A percentile compares a stretch with the other conserved stretches of the same genome.
These are phyloP conservation scores for Ciconia boyciana DNA, from an alignment of 2,113 vertebrate genomes.

Conservation along the genomic window DNA sequence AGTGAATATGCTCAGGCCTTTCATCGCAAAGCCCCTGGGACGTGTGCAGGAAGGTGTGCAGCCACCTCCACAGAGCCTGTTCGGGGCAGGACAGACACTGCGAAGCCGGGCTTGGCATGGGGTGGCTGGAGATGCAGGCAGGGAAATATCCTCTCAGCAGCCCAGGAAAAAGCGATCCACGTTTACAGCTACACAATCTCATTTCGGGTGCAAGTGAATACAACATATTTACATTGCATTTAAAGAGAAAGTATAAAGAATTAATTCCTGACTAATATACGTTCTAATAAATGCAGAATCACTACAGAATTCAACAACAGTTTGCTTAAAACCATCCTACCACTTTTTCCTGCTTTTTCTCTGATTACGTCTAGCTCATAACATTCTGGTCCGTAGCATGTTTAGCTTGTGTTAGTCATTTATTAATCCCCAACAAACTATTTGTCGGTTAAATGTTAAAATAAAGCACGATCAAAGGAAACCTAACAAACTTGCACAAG, in stretches of 20 bases:
- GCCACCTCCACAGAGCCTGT: neutral
- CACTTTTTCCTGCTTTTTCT: neutral
- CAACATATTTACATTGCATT: neutral
- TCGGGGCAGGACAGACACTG: neutral
- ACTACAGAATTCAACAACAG: neutral
- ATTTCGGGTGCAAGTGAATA: neutral
- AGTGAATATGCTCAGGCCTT: neutral
- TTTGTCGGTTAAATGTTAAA: constrained; percentile 28
- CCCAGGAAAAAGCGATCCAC: neutral
- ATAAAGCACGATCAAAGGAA: neutral
- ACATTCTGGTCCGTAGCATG: neutral
- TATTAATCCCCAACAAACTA: constrained; percentile 20
- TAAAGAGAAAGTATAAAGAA: neutral
- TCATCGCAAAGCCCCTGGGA: neutral
- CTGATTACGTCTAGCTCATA: neutral
- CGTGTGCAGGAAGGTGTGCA: neutral
- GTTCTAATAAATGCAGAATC: neutral
- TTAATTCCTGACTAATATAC: neutral
- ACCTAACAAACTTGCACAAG: neutral
- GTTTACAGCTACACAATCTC: neutral
- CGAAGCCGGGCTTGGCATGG: neutral
- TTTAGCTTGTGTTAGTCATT: neutral
- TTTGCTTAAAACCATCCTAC: neutral
- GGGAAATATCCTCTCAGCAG: neutral
- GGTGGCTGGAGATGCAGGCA: neutral